Percentiles rank a stretch among this genome's conserved stretches.
Evolutionary conservation across 2,113 vertebrate species (phyloP).

Genomic region (Engraulis encrasicolus): DNA sequence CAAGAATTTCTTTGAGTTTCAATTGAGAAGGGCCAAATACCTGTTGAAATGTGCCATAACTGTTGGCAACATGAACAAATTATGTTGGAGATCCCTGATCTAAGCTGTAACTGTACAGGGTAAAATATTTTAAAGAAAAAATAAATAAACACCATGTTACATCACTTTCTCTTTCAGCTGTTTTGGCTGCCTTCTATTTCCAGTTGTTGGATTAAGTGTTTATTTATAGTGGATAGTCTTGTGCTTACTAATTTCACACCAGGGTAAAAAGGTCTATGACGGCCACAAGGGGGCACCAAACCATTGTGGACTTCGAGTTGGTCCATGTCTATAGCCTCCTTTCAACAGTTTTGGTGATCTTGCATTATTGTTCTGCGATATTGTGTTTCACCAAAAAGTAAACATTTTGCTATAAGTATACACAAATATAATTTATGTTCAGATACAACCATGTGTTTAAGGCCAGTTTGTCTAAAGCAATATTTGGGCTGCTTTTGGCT

Average conservation of each 20-base stretch:
- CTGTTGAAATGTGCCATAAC: no score
- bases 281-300: not conserved
- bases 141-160: not conserved
- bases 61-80: no score
- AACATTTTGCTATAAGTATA: not conserved
- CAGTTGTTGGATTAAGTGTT: not conserved
- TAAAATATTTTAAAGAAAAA: not conserved
- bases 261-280: not conserved
- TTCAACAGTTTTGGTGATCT: not conserved
- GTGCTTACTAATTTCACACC: not conserved
- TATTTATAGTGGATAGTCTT: not conserved
- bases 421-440: not conserved
- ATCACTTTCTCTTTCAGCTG: not conserved
- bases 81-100: no score
- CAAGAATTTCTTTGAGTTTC: no score
- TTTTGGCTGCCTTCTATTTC: not conserved
- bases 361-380: not conserved
- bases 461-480: not conserved
- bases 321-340: not conserved
- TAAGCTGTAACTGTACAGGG: not conserved
- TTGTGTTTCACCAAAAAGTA: not conserved
- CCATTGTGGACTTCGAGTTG: not conserved
- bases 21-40: no score
- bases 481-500: not conserved
- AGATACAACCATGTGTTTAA: not conserved